These are phyloP conservation scores for Cyprinodon diabolis DNA, from an alignment of 2,797 vertebrate genomes.

Conservation along the genomic window DNA sequence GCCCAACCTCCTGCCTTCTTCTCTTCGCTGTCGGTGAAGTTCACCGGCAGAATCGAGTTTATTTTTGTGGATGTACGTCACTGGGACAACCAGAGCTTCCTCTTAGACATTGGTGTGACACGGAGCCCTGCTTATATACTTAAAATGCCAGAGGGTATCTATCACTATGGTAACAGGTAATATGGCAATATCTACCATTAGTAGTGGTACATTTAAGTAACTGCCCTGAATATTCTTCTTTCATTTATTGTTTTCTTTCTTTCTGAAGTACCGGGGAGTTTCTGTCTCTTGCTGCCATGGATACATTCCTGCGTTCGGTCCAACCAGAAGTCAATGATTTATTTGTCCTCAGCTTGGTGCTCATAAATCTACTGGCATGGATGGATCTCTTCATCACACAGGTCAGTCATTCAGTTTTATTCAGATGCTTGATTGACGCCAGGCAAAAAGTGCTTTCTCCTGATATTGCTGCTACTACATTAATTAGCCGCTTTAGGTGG, in stretches of 20 bases:
- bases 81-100: conserved; percentile 89
- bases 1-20: conserved; percentile 95
- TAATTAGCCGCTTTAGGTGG: too few relatives aligned
- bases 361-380: conserved; percentile 98
- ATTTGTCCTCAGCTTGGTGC: conserved; percentile 94
- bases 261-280: conserved; percentile 87
- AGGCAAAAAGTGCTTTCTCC: too few relatives aligned
- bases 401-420: conserved; percentile 30
- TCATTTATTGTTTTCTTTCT: too few relatives aligned
- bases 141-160: conserved; percentile 95
- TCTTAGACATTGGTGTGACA: conserved; percentile 88
- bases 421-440: background rate
- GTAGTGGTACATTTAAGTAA: background rate
- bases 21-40: conserved; percentile 94
- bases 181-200: background rate
- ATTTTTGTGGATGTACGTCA: conserved; percentile 94
- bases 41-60: conserved; percentile 98
- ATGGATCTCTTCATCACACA: conserved; percentile 98
- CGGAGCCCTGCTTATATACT: conserved; percentile 93
- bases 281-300: conserved; percentile 94
- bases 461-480: too few relatives aligned
- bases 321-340: conserved; percentile 98
- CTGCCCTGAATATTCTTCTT: background rate
- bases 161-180: conserved; percentile 92
- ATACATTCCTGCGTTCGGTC: conserved; percentile 93